Evolutionary conservation across 2,113 vertebrate species (phyloP), one percentile per base, ranked within the genome.

Genomic region (Nothoprocta pentlandii): DNA sequence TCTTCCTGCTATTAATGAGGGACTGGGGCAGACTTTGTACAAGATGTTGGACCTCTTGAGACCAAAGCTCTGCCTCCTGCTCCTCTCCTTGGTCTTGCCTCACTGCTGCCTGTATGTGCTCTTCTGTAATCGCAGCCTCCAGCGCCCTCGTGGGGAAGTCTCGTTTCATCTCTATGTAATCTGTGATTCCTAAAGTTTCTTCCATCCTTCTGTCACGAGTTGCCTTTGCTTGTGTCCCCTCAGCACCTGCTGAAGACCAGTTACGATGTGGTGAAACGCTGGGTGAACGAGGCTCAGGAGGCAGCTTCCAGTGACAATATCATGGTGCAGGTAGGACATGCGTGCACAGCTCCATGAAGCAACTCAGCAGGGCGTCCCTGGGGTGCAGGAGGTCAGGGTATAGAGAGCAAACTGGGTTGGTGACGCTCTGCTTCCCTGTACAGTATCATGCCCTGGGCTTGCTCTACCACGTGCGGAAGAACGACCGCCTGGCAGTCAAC

Each of bases 231-330:
- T 34, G 9, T 95, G 59, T 94, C 36, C 36, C 67, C 34, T 2
- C 92, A 98, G 98, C 98, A 98, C 91, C 97, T 98, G 89, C 95
- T 98, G 87, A 98, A 98, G 95, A 97, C 97, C 80, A 98, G 98
- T 92, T 98, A 98, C 2, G 98, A 98, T 7, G 97, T 98, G 84
- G 98, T 98, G 19, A 98, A 98, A 91, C 98, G 98, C 59, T 98
- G 98, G 98, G 98, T 98, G 89, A 98, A 98, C 0, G 98, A 98
- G 90, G 98, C 98, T 79, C 98, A 98, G 86, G 98, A 98, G 81
- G 98, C 98, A 3, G 98, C 98, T 20, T 98, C 98, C 80, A 98
- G 98, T 51, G 98, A 98, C 84, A 98, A 98, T 44, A 97, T 98
- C 95, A 98, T 98, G 98, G 98, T 98, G 44, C 98, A 98, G 97